A percentile compares a stretch with the other conserved stretches of the same genome.
These are phyloP conservation scores for Hesperophylax magnus DNA, from an alignment of 1,140 invertebrate genomes.

Conservation along the genomic window DNA sequence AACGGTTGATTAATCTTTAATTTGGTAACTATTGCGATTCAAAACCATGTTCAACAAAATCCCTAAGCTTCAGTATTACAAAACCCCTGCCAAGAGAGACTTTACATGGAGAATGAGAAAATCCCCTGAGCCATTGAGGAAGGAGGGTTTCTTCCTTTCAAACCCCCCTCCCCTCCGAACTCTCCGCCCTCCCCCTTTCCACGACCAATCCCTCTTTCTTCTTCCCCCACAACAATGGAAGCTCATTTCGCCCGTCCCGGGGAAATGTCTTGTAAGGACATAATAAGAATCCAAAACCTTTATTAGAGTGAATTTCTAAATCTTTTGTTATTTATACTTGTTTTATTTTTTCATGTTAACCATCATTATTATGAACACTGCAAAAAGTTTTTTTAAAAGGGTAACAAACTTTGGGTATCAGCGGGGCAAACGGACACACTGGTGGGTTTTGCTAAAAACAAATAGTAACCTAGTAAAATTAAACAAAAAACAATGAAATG, in stretches of 20 bases:
- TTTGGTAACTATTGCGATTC: too few species aligned
- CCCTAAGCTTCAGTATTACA: background rate
- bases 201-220: background rate
- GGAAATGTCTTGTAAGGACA: conserved; percentile 39
- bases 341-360: background rate
- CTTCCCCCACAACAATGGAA: conserved; percentile 17
- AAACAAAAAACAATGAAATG: too few species aligned
- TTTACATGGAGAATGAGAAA: background rate
- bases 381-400: too few species aligned
- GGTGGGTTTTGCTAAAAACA: too few species aligned
- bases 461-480: too few species aligned
- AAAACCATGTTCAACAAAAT: background rate
- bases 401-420: too few species aligned
- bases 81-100: conserved; percentile 14
- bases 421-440: too few species aligned
- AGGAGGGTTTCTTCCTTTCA: background rate
- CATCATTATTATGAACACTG: too few species aligned
- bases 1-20: too few species aligned
- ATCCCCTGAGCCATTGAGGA: conserved; percentile 30
- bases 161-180: background rate
- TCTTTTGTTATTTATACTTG: background rate
- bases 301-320: background rate
- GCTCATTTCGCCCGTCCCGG: conserved; percentile 23
- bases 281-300: conserved; percentile 42
- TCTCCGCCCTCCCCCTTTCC: background rate